Evolutionary conservation across 1,140 invertebrate genomes (phyloP), one percentile per base, ranked within the genome.

Genomic region (Phymorhynchus buccinoides): DNA sequence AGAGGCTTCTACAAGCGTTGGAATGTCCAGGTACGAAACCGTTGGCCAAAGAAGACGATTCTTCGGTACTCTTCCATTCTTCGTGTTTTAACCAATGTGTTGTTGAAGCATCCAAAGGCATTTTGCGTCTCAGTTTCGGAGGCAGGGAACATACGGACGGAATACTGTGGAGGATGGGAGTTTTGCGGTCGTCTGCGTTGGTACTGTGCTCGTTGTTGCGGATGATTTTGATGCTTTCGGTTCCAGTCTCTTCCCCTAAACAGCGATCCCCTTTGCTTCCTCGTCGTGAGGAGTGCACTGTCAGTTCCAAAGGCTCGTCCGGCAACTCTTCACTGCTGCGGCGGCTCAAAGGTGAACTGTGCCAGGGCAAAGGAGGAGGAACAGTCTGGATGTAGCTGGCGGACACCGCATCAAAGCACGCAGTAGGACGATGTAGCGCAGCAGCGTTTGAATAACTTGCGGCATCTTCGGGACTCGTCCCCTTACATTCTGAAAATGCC

Each of bases 61-160:
- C 48, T 52, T 52, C 22, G 22, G 12, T 14, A 27, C 56, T 27
- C 0, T 18, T 16, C 56, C 6, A 4, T 27, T n/a, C n/a, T n/a
- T n/a, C n/a, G n/a, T n/a, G n/a, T n/a, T n/a, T n/a, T n/a, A n/a
- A n/a, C n/a, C n/a, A n/a, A n/a, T n/a, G n/a, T n/a, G n/a, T n/a
- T 22, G 56, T 22, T 16, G 56, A 12, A 27, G 56, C 4, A 27
- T 62, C 56, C 14, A 27, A 62, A 27, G 87, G 81, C 12, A 88
- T 42, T 84, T 92, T 92, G 84, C 90, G 90, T 42, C 91, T 84
- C 32, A 92, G 83, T 81, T 92, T 92, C 9, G 88, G 87, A 62
- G 91, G 91, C 85, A 92, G 86, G 39, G 90, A 85, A n/a, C n/a
- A n/a, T n/a, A n/a, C n/a, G n/a, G n/a, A n/a, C n/a, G n/a, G n/a